Base-by-base conservation (phyloP, 2,888 invertebrate genomes). In the Rhingia campestris region DNA sequence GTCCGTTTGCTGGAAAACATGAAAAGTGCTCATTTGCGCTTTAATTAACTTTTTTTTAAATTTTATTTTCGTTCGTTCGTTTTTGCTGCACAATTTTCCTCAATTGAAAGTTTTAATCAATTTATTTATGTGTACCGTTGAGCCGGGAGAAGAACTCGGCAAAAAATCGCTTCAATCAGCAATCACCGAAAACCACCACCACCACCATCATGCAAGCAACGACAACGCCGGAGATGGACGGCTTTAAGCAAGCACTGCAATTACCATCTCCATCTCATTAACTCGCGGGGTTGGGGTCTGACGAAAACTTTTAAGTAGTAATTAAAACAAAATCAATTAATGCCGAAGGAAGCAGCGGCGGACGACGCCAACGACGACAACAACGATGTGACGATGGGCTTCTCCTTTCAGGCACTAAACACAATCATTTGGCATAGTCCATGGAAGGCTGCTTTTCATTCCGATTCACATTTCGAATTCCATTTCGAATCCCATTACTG, bases 51-150 rank as follows among this genome's bases (percentile, higher is more conserved):
- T 80, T 75, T 49, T 22, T 49, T 49, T 49, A 2, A 22, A 22
- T 22, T 22, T 22, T 22, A 22, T 22, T 22, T 22, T 22, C 22
- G 22, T 22, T n/a, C n/a, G 4, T 77, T 63, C 47, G 74, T 79
- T 70, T 74, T 75, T 79, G 64, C 64, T 70, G 49, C 66, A 22
- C 22, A 80, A 80, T 84, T 84, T 84, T 66, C 69, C 66, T 69
- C 69, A 64, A 84, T 84, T 84, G 84, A 84, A 84, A 84, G 64
- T 84, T 84, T 80, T 84, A 84, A 84, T 84, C 84, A 84, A 84
- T 84, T 84, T 84, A 80, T 84, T 84, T 84, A 70, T 75, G 70
- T 70, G 77, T 77, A 32, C 54, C 61, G 51, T 37, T 39, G 64
- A 58, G 64, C 41, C 69, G 63, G 37, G 61, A 4, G n/a, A 32